phyloP scores from a whole-genome alignment of 2,113 vertebrate genomes.

The Cyanoramphus novaezelandiae region DNA sequence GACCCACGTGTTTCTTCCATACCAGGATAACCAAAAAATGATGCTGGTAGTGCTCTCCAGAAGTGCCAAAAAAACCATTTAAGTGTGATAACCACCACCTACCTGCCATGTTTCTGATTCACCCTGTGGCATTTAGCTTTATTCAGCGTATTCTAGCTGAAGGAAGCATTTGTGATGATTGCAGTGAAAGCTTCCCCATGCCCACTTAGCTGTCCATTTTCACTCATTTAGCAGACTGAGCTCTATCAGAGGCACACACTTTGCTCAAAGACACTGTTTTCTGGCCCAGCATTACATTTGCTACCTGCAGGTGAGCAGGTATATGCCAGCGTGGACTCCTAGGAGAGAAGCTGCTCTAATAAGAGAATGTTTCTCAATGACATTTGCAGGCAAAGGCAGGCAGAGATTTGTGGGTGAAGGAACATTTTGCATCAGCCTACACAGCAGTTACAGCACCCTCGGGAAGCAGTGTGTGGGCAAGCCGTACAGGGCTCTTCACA shows the following conservation, averaged over 20 bases:
- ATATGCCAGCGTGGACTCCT: neutral
- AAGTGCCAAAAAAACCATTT: neutral
- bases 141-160: neutral
- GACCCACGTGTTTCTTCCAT: neutral
- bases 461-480: slow-evolving; percentile 38
- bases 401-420: slow-evolving; percentile 59
- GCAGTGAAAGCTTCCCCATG: neutral
- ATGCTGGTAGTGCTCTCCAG: neutral
- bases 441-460: slow-evolving; percentile 8
- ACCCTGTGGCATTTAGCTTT: neutral
- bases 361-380: neutral
- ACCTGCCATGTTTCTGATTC: neutral
- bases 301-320: neutral
- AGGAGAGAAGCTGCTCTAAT: neutral
- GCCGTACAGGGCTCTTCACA: slow-evolving; percentile 14
- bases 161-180: neutral
- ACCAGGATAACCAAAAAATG: neutral
- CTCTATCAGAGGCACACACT: neutral
- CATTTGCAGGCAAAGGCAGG: slow-evolving; percentile 56
- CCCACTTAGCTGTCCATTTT: neutral
- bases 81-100: neutral
- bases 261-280: neutral
- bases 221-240: neutral
- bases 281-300: neutral
- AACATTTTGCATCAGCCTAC: slow-evolving; percentile 69